phyloP scores from a whole-genome alignment of 2,797 vertebrate genomes.

The Bradypodion ventrale region DNA sequence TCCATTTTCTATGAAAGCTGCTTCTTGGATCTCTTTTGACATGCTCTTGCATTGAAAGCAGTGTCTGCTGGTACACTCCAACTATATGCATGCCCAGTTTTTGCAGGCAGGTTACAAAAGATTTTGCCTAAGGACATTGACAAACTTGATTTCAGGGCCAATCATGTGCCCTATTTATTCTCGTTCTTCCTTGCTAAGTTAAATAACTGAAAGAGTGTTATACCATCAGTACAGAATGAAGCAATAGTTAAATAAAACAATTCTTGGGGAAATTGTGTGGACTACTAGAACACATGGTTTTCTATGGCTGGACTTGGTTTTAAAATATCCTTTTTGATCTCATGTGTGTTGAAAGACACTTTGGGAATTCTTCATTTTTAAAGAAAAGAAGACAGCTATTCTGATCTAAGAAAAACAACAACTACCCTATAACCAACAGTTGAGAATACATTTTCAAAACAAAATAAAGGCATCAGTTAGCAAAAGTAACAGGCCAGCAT shows the following conservation, averaged over 20 bases:
- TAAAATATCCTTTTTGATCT: background rate
- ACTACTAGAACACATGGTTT: background rate
- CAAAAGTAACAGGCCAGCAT: background rate
- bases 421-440: background rate
- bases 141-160: background rate
- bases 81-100: background rate
- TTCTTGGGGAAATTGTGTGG: background rate
- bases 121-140: background rate
- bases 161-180: background rate
- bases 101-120: background rate
- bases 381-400: background rate
- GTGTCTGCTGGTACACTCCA: too few species aligned
- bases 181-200: background rate
- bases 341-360: background rate
- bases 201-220: background rate
- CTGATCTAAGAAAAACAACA: background rate
- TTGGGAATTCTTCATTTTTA: background rate
- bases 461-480: background rate
- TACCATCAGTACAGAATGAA: background rate
- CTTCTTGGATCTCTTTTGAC: too few species aligned
- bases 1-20: too few species aligned
- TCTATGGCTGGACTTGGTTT: background rate
- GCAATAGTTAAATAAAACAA: background rate
- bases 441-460: background rate
- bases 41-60: too few species aligned